Evolutionary conservation across 2,797 vertebrate genomes (phyloP), one percentile per base, ranked within the genome.

Genomic region (Molossus molossus): DNA sequence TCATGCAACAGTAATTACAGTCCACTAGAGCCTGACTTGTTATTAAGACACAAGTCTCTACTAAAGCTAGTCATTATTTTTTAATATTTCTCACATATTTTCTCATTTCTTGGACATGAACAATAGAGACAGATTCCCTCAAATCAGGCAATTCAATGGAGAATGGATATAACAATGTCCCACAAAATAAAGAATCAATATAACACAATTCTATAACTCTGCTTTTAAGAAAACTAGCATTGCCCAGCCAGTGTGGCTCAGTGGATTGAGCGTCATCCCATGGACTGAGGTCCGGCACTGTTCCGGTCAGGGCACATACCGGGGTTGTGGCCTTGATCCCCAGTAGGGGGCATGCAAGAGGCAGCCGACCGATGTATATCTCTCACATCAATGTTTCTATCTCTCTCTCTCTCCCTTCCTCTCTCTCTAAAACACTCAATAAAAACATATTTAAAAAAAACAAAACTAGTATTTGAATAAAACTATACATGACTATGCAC

Each of bases 1-100:
- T 96, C 90, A 92, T 83, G 85, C 94, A 95, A 76, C 40, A 95
- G 13, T 48, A 77, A 92, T 93, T 93, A 82, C 58, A 87, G 55
- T 79, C 73, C 80, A 80, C 0, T 79, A 79, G 20, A 75, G 23
- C 33, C 67, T 58, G 12, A 76, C 55, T 73, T 70, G 14, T 20
- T 96, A 20, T 33, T 14, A 92, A 92, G 73, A 81, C 75, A 94
- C 76, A 87, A 91, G 84, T 62, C 33, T 94, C 20, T 62, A 58
- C 64, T 53, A 92, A 97, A 88, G 29, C 37, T 85, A 92, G 37
- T 94, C 65, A 94, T 79, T 72, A 96, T 45, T 45, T 45, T 45
- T 6, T 45, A 82, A 82, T 86, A 64, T 83, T 90, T 87, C 89
- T 85, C n/a, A 91, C 21, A 15, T 75, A 21, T 91, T 81, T 79